Conservation (phyloP, 2,888 invertebrate genomes). For the Xanthostigma xanthostigma region DNA sequence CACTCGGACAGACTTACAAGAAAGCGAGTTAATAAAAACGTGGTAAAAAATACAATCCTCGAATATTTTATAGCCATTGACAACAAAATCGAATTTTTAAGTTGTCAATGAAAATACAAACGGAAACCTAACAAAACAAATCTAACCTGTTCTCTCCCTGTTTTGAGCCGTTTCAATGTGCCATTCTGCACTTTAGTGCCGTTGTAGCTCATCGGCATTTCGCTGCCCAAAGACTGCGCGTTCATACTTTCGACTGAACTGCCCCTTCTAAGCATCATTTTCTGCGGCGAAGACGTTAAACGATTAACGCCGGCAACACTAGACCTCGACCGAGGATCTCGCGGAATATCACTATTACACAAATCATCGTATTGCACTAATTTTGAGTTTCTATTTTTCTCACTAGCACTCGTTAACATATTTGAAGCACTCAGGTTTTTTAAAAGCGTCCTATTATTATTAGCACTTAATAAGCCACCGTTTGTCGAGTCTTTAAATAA, state of each 20-base stretch:
- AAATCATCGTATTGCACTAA: too few species aligned
- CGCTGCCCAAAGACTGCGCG: background rate
- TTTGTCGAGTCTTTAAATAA: too few species aligned
- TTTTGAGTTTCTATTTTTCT: conserved; percentile 6
- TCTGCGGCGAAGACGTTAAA: background rate
- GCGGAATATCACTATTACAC: background rate
- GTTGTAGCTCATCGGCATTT: background rate
- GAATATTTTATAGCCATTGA: too few species aligned
- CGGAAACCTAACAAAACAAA: background rate
- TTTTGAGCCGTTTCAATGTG: conserved; percentile 29
- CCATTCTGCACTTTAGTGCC: conserved; percentile 21
- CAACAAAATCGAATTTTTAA: too few species aligned
- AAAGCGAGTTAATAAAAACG: too few species aligned
- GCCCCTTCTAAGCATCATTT: conserved; percentile 18
- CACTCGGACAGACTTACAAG: too few species aligned
- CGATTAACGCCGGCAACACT: background rate
- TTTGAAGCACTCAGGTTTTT: conserved; percentile 29
- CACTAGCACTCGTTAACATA: conserved; percentile 21
- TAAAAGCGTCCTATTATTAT: conserved; percentile 14
- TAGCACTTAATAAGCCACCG: too few species aligned
- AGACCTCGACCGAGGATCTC: conserved; percentile 1
- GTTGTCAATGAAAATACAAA: background rate
- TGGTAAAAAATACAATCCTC: too few species aligned
- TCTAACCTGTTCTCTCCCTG: conserved; percentile 24
- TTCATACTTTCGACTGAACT: conserved; percentile 26